A percentile compares a stretch with the other conserved stretches of the same genome.
phyloP scores from a whole-genome alignment of 2,797 vertebrate species.

The Anisognathus igniventris region DNA sequence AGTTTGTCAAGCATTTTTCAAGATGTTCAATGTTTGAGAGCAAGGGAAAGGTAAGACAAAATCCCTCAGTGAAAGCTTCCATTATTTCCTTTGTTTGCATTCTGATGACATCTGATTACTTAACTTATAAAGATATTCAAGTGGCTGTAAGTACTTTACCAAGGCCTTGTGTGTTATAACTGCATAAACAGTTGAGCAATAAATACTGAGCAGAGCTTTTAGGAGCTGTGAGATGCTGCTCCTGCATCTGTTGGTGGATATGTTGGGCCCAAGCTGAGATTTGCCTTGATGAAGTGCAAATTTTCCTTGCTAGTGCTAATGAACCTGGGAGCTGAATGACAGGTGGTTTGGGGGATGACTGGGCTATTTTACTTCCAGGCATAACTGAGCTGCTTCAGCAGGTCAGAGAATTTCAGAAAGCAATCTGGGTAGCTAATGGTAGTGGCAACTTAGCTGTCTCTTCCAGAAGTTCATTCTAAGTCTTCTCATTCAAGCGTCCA shows the following conservation, averaged over 20 bases:
- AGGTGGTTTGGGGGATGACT: neutral
- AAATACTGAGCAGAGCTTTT: neutral
- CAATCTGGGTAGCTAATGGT: neutral
- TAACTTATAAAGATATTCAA: slow-evolving; percentile 24
- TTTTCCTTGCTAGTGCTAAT: neutral
- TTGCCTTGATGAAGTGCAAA: neutral
- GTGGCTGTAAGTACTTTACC: neutral
- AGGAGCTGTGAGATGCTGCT: neutral
- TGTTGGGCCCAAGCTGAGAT: neutral
- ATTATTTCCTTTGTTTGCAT: slow-evolving; percentile 17
- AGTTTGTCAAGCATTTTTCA: slow-evolving; percentile 22
- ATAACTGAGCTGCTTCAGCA: neutral
- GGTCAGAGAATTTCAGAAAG: neutral
- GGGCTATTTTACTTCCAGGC: neutral
- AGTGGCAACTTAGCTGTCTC: neutral
- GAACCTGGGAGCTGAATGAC: neutral
- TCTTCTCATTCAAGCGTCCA: neutral
- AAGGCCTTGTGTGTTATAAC: neutral
- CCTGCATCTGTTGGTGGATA: neutral
- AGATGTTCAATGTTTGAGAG: neutral
- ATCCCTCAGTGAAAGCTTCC: neutral
- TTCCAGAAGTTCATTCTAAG: neutral
- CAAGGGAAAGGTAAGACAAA: neutral
- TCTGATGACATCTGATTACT: slow-evolving; percentile 36
- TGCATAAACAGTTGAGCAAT: neutral